Base-by-base conservation (phyloP, 2,113 vertebrate species). In the Triplophysa tibetana region DNA sequence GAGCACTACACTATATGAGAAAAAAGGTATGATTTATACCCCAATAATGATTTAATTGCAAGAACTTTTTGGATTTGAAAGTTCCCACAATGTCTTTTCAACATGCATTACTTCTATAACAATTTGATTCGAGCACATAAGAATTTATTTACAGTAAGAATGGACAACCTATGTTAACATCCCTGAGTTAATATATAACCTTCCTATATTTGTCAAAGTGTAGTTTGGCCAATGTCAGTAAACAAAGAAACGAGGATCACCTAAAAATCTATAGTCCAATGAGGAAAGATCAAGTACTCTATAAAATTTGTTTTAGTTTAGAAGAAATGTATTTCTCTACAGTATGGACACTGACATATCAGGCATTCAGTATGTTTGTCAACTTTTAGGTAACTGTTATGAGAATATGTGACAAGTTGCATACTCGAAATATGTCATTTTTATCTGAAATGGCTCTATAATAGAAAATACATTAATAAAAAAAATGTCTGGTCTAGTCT, bases 1-100 rank as follows among this genome's bases (percentile, higher is more conserved):
- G 65, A 89, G 82, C 23, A 70, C 88, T 8, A 77, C 58, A 16
- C 87, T 93, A 56, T 93, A 88, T 74, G 91, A 94, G 84, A 93
- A 91, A 82, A 85, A 88, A 41, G 84, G 92, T 68, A 84, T 77
- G 86, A 54, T 38, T 38, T 29, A 63, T 43, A 17, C 17, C 1
- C 52, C 24, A n/a, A 3, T 29, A 7, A 16, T 29, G n/a, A 62
- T 48, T 48, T 13, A 29, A 29, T 29, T 29, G 29, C 29, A 26
- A 19, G 17, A 61, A 4, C 48, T 24, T 63, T n/a, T 19, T 4
- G 17, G 58, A 19, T 48, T 85, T 5, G 9, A 45, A 69, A 13
- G 16, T 64, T 13, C 67, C n/a, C 12, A 8, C 23, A n/a, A 17
- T 16, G 17, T 29, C 2, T 10, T 58, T 13, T 41, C 2, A 52